Percentiles rank a stretch among this genome's conserved stretches.
Evolutionary conservation across 2,113 vertebrate genomes (phyloP).

Genomic region (Dasyurus viverrinus): DNA sequence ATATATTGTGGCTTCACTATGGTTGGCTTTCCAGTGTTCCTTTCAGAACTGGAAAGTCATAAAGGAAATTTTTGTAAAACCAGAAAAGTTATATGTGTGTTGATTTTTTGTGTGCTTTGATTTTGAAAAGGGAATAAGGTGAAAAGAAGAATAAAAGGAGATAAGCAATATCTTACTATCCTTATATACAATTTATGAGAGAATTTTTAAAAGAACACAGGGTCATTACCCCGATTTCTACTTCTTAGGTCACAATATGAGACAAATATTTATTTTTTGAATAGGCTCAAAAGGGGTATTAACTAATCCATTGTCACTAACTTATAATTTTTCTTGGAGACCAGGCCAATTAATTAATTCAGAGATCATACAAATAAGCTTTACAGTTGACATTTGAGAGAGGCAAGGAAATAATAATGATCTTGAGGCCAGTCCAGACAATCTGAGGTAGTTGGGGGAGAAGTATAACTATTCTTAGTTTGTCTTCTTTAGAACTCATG

Average conservation of each 20-base stretch:
- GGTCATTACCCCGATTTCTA: not conserved
- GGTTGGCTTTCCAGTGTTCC: not conserved
- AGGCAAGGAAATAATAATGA: not conserved
- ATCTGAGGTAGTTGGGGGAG: not conserved
- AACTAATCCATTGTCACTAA: not conserved
- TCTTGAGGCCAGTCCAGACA: not conserved
- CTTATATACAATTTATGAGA: not conserved
- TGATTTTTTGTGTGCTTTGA: not conserved
- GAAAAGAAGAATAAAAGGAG: too few relatives aligned
- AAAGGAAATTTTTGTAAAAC: not conserved
- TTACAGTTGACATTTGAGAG: not conserved
- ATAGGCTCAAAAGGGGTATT: not conserved
- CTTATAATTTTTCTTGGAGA: not conserved
- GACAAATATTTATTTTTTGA: not conserved
- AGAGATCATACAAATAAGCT: not conserved
- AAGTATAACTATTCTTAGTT: not conserved
- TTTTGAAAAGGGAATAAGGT: not conserved
- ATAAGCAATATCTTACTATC: not conserved
- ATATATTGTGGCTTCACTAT: not conserved
- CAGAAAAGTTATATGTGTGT: not conserved
- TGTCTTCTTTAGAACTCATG: not conserved
- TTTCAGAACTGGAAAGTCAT: not conserved
- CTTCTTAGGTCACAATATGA: not conserved
- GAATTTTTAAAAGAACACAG: not conserved
- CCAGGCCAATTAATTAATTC: not conserved